Evolutionary conservation across 2,888 invertebrate species (phyloP), one percentile per base, ranked within the genome.

Genomic region (Erebia epiphron): DNA sequence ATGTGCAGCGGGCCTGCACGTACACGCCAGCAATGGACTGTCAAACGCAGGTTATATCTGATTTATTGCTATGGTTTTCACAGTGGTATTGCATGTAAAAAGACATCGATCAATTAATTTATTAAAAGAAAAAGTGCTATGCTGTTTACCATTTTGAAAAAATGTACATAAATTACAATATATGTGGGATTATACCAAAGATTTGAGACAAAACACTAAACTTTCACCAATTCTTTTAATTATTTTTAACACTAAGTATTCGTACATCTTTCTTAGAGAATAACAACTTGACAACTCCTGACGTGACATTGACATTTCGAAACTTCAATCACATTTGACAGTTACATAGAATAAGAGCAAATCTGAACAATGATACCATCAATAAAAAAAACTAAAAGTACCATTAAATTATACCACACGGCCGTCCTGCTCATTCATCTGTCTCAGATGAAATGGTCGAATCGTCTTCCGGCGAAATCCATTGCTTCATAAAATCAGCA

Each of bases 21-120:
- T 70, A 72, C 68, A 52, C 60, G 69, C 73, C 72, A 65, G 78
- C 76, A 74, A 78, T 79, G 78, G 77, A 79, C 74, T 72, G 73
- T 72, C 71, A 74, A 69, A 71, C 68, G 70, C 70, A 75, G 75
- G 76, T 78, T 76, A 76, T 73, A 71, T 76, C 71, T 70, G 73
- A 78, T 79, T 79, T 78, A 79, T 79, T 61, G 74, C 78, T 63
- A 66, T 58, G 62, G 64, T 67, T 65, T 61, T 50, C 60, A 57
- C 65, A 52, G 57, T n/a, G 26, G 11, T 50, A 65, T 35, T 57
- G 14, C 21, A 50, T 58, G 49, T 70, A 54, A 62, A 52, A 70
- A 43, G 41, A 18, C 43, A 11, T 43, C n/a, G 16, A 61, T 35
- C 35, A 26, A 57, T 57, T 5, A 18, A 54, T 8, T 49, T 13